Conservation (phyloP, 2,797 vertebrate genomes). For the Peromyscus attwateri region DNA sequence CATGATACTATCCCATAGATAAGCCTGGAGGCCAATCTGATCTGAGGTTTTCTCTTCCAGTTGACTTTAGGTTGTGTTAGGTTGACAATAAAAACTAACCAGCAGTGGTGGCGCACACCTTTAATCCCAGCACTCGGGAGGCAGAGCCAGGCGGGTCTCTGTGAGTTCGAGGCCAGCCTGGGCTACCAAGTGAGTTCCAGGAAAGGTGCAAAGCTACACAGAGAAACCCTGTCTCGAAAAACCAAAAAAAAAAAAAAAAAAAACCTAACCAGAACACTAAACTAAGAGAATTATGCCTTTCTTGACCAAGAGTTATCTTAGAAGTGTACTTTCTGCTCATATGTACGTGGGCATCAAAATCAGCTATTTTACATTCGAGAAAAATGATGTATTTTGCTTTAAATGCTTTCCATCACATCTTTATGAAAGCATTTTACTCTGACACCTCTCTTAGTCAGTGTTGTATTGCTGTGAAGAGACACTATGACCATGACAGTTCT, state of each 20-base stretch:
- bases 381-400: conserved; percentile 77
- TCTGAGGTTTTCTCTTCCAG: neutral
- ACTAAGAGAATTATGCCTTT: conserved; percentile 8
- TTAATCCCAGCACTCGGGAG: too few species aligned
- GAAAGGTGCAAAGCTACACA: too few species aligned
- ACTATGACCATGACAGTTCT: neutral
- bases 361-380: conserved; percentile 75
- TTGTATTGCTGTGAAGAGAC: neutral
- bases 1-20: too few species aligned
- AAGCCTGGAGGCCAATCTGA: neutral
- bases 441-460: neutral
- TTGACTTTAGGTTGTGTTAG: neutral
- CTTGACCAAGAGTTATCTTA: conserved; percentile 33
- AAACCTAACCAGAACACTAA: neutral
- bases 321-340: conserved; percentile 45
- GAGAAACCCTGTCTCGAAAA: too few species aligned
- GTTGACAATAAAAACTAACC: neutral
- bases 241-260: too few species aligned
- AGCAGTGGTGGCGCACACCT: too few species aligned
- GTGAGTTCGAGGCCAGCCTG: too few species aligned
- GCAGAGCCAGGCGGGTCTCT: too few species aligned
- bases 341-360: conserved; percentile 58
- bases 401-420: conserved; percentile 77
- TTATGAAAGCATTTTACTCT: conserved; percentile 75
- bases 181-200: too few species aligned